Evolutionary conservation across 2,888 invertebrate genomes (phyloP), one percentile per base, ranked within the genome.

Genomic region (Diaperis boleti): DNA sequence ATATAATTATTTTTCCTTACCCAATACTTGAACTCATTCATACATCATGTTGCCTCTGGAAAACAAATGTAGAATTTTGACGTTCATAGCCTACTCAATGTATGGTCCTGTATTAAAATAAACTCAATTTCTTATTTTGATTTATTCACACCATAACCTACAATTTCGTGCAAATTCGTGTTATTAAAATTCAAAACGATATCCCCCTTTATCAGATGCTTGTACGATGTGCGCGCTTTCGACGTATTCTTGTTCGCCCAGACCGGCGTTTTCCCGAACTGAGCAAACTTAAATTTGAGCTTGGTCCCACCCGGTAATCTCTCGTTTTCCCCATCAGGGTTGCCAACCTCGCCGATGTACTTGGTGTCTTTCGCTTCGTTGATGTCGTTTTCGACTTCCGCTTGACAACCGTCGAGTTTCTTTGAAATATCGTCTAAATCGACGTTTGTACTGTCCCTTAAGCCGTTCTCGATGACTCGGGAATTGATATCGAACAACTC

Each of bases 341-440:
- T 66, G 3, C 75, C 77, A n/a, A 74, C 69, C 54, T 77, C 76
- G 0, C 78, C 78, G 1, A 78, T 64, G 11, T 14, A 54, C 45
- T 22, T 42, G 14, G 13, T n/a, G 20, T 6, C 56, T 52, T 52
- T 52, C 3, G 45, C 59, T 39, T 41, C 42, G 56, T 82, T 82
- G 6, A 82, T 75, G 50, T 79, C 77, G 59, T 82, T 82, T 68
- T 82, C 82, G 8, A 82, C 74, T 65, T 81, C 78, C 0, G 79
- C 79, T 67, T 82, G 78, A 60, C 68, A 80, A 7, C 59, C 69
- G 31, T 82, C 81, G 2, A 82, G 67, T 1, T 71, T 74, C 37
- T 76, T 72, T 1, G 76, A 68, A 3, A 81, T 74, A 66, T 79
- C 78, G 35, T 79, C 75, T 2, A 79, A 47, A 4, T 62, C 37